Percentiles rank a stretch among this genome's conserved stretches.
Conservation (phyloP, 2,113 vertebrate species). For the Lepus americanus region DNA sequence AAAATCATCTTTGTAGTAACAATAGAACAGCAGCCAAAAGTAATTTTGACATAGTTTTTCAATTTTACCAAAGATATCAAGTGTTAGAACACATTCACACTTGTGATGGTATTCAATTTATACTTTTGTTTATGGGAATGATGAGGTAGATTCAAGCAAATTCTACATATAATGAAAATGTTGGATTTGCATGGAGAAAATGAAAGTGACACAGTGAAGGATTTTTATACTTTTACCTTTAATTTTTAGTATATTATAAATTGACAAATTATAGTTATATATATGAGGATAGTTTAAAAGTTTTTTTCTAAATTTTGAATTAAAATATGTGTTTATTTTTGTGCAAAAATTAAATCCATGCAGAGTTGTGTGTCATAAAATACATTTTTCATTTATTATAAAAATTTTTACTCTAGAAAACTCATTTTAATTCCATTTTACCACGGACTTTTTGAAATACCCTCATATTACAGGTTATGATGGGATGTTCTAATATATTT, state of each 20-base stretch:
- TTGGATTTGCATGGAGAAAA: background rate
- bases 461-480: no score
- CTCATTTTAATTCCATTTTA: no score
- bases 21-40: constrained; percentile 10
- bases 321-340: no score
- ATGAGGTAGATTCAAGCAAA: background rate
- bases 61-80: constrained; percentile 70
- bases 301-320: no score
- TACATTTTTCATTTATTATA: no score
- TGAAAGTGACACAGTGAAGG: background rate
- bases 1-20: background rate
- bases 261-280: background rate
- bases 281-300: no score
- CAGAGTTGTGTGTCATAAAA: no score
- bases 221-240: background rate
- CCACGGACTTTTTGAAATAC: no score
- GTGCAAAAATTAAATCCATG: no score
- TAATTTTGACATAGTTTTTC: constrained; percentile 54
- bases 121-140: background rate
- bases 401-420: no score
- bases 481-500: background rate
- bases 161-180: background rate
- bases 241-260: background rate
- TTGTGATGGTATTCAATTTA: no score
- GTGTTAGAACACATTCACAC: background rate